These are phyloP conservation scores for Coluber constrictor DNA, from an alignment of 2,797 vertebrate species.

Conservation along the genomic window DNA sequence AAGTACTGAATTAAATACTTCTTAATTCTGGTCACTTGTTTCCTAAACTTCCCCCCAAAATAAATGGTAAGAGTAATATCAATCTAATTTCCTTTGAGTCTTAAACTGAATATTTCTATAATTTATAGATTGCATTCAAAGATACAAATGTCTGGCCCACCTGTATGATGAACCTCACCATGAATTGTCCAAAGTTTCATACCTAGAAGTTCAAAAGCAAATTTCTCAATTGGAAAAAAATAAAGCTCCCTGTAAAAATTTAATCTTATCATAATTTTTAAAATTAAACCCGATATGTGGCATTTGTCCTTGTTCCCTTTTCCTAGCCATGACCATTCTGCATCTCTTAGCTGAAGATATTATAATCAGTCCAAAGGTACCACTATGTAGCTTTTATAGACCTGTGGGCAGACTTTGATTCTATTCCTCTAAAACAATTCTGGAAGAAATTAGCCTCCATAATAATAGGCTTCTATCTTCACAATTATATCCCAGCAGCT, in stretches of 20 bases:
- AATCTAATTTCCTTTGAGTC: not conserved
- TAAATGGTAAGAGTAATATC: not conserved
- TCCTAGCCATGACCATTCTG: not conserved
- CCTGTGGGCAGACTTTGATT: not conserved
- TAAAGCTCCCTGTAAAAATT: not conserved
- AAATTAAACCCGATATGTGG: not conserved
- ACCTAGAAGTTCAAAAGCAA: not conserved
- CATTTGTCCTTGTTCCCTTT: not conserved
- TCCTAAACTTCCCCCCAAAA: not conserved
- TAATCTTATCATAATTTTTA: not conserved
- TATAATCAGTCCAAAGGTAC: not conserved
- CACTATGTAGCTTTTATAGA: not conserved
- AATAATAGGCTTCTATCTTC: not conserved
- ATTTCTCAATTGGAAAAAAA: not conserved
- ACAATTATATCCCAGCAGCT: not conserved
- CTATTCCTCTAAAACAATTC: not conserved
- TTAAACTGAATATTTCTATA: not conserved
- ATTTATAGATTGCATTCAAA: not conserved
- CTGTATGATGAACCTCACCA: not conserved
- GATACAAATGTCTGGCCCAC: not conserved
- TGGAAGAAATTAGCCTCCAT: not conserved
- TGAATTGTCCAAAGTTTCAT: not conserved
- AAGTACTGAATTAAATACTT: too few species aligned
- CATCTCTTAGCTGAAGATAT: not conserved
- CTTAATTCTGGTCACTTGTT: not conserved